A percentile compares a stretch with the other conserved stretches of the same genome.
Conservation (phyloP, 2,888 invertebrate genomes). For the Sinodicranocentrus sp. region DNA sequence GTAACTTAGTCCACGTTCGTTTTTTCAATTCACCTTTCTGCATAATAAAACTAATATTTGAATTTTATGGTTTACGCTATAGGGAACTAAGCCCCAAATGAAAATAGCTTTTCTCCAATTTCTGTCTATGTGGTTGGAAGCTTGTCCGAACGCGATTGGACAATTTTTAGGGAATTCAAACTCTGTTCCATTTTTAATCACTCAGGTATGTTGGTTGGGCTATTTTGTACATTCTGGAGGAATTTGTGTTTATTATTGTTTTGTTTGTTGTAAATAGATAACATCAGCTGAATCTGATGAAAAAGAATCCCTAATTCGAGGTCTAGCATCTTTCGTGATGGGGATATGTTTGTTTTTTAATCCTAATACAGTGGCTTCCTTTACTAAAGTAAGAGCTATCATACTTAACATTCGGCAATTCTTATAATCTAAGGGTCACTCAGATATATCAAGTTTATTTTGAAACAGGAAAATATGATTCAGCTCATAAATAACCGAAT, state of each 20-base stretch:
- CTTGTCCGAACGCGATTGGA: slow-evolving; percentile 90
- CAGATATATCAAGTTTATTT: background rate
- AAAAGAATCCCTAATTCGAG: slow-evolving; percentile 91
- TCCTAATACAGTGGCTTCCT: slow-evolving; percentile 87
- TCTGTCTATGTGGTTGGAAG: slow-evolving; percentile 91
- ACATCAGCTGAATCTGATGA: slow-evolving; percentile 93
- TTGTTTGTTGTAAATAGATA: too few species aligned
- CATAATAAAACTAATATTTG: background rate
- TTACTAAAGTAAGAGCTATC: slow-evolving; percentile 84
- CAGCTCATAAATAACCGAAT: slow-evolving; percentile 93
- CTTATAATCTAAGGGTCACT: background rate
- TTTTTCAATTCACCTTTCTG: background rate
- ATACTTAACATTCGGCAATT: too few species aligned
- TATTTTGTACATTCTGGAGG: background rate
- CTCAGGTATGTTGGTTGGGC: slow-evolving; percentile 78
- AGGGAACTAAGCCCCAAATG: slow-evolving; percentile 87
- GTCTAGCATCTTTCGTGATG: slow-evolving; percentile 93
- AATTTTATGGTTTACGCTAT: slow-evolving; percentile 71
- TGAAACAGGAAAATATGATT: slow-evolving; percentile 83
- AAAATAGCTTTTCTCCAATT: slow-evolving; percentile 95
- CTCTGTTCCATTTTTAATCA: slow-evolving; percentile 91
- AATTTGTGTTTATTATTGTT: background rate
- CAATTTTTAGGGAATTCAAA: slow-evolving; percentile 89
- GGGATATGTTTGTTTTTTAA: slow-evolving; percentile 95
- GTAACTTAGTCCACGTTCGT: slow-evolving; percentile 39